phyloP scores from a whole-genome alignment of 2,797 vertebrate genomes.

The Siniperca obscura region DNA sequence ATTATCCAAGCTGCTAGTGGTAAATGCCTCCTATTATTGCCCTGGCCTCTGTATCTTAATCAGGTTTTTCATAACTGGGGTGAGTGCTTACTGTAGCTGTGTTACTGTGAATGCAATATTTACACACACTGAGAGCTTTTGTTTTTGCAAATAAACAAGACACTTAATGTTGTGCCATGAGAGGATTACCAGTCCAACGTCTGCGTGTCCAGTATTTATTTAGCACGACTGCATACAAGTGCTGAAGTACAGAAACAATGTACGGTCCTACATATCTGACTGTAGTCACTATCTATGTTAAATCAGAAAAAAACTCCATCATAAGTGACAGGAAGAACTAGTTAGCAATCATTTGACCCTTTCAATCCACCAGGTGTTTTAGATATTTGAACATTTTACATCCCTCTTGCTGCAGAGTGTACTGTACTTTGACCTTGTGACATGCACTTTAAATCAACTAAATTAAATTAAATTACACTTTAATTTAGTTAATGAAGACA shows the following conservation, averaged over 20 bases:
- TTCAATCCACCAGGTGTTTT: slow-evolving; percentile 13
- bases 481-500: slow-evolving; percentile 69
- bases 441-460: slow-evolving; percentile 61
- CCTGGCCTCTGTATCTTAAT: slow-evolving; percentile 64
- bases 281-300: not conserved
- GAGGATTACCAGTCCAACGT: slow-evolving; percentile 60
- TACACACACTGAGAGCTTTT: slow-evolving; percentile 54
- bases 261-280: slow-evolving; percentile 19
- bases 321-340: slow-evolving; percentile 4
- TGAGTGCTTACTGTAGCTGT: slow-evolving; percentile 46
- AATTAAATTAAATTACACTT: slow-evolving; percentile 57
- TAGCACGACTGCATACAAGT: slow-evolving; percentile 21
- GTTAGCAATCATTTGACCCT: slow-evolving; percentile 18
- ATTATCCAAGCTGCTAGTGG: slow-evolving; percentile 66
- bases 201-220: slow-evolving; percentile 56
- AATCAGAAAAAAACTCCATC: not conserved
- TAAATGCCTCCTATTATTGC: slow-evolving; percentile 73
- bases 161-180: slow-evolving; percentile 54
- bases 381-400: slow-evolving; percentile 4
- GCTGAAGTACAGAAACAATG: slow-evolving; percentile 4
- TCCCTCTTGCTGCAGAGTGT: not conserved
- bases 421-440: slow-evolving; percentile 47
- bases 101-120: slow-evolving; percentile 60
- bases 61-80: slow-evolving; percentile 68
- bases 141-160: slow-evolving; percentile 68